phyloP scores from a whole-genome alignment of 1,140 invertebrate species.

The Psilanteris sp. region DNA sequence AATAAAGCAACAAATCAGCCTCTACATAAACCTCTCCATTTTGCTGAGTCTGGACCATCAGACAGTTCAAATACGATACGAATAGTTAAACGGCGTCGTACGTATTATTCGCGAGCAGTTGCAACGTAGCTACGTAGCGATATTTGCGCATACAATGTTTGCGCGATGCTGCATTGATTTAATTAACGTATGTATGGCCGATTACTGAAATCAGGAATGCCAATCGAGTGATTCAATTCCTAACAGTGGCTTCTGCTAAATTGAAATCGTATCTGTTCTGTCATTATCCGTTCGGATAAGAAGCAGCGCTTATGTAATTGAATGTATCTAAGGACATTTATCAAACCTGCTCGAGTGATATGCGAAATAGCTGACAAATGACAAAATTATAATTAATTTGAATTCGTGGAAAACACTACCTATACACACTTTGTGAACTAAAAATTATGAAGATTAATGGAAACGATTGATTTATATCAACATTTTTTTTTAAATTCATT shows the following conservation, averaged over 20 bases:
- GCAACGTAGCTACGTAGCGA: constrained; percentile 15
- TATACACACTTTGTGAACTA: too few species aligned
- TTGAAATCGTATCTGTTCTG: constrained; percentile 45
- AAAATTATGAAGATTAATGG: too few species aligned
- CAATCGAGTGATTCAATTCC: constrained; percentile 36
- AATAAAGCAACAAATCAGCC: constrained; percentile 80
- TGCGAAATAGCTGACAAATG: constrained; percentile 18
- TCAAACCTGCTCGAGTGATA: constrained; percentile 19
- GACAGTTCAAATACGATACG: constrained; percentile 44
- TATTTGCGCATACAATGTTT: constrained; percentile 5
- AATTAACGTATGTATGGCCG: constrained; percentile 50
- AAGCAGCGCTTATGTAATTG: constrained; percentile 43
- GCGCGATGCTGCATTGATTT: constrained; percentile 42
- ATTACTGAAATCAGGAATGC: constrained; percentile 48
- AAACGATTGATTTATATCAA: too few species aligned
- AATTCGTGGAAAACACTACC: neutral
- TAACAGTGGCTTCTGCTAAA: constrained; percentile 52
- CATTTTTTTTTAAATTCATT: too few species aligned
- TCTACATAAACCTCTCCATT: constrained; percentile 27
- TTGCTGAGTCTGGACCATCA: constrained; percentile 1
- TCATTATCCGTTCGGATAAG: constrained; percentile 52
- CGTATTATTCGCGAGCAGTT: constrained; percentile 26
- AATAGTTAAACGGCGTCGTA: constrained; percentile 25
- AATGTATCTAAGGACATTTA: constrained; percentile 46
- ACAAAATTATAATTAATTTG: constrained; percentile 22